phyloP scores from a whole-genome alignment of 2,888 invertebrate genomes.

The Cylloceria caligata region DNA sequence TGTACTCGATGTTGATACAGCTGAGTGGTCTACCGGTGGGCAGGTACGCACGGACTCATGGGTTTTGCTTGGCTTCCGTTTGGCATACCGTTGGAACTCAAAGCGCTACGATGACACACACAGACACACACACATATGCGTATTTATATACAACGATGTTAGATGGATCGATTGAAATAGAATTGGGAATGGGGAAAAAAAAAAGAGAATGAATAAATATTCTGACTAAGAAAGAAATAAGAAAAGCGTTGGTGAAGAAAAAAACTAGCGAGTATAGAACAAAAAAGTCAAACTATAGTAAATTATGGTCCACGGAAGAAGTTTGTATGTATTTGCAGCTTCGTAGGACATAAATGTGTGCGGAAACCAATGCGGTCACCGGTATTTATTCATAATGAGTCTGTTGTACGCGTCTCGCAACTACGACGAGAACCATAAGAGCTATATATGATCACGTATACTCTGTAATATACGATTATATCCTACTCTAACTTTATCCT shows the following conservation, averaged over 20 bases:
- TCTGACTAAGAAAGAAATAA: conserved; percentile 19
- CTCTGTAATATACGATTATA: conserved; percentile 39
- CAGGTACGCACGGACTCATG: conserved; percentile 78
- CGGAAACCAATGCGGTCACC: conserved; percentile 73
- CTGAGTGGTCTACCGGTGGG: conserved; percentile 83
- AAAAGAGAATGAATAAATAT: conserved; percentile 23
- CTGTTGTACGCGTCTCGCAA: conserved; percentile 50
- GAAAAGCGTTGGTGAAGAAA: neutral
- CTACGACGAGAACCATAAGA: conserved; percentile 48
- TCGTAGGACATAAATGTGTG: conserved; percentile 24
- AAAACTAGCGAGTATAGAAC: neutral
- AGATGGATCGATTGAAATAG: conserved; percentile 24
- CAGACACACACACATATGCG: conserved; percentile 18
- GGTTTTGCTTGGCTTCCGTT: conserved; percentile 81
- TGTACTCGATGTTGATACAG: conserved; percentile 84
- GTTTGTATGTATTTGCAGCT: conserved; percentile 46
- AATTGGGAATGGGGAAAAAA: conserved; percentile 11
- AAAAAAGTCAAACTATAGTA: conserved; percentile 22
- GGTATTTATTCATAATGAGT: conserved; percentile 77
- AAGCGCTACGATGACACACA: conserved; percentile 54
- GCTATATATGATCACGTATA: conserved; percentile 59
- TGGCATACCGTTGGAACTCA: conserved; percentile 78
- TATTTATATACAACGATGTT: neutral
- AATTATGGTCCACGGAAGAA: conserved; percentile 48
- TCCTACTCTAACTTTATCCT: conserved; percentile 25